Base-by-base conservation (phyloP, 2,888 invertebrate species). In the Ptycholaimellus sp. region DNA sequence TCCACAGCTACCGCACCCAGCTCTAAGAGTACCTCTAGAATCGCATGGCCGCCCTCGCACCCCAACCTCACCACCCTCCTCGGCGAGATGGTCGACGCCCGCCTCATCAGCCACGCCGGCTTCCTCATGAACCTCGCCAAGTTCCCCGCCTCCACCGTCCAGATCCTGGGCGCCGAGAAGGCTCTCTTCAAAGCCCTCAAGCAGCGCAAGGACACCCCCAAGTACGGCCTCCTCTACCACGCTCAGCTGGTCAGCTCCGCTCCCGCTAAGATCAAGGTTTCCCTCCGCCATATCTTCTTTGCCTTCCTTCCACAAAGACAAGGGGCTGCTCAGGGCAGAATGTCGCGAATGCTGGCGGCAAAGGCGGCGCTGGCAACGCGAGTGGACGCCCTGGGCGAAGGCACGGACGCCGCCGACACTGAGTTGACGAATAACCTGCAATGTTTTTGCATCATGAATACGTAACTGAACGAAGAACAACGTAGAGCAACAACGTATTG, bases 181-280 rank as follows among this genome's bases (percentile, higher is more conserved):
- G 93, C 93, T 0, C 63, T 96, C 11, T 96, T 96, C 64, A 68
- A 93, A 46, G 93, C 96, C 0, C 65, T 96, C 16, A 96, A 96
- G 62, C 81, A 87, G 0, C 85, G 85, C 56, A 80, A 83, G 55
- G 85, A 93, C 56, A 96, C 96, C 0, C 96, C 96, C 0, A 96
- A 96, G 56, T 99, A 96, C 59, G 96, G 96, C 65, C 66, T 99
- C 30, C 83, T 99, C 44, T 99, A 90, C 59, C 93, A 99, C 58
- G 76, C 93, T 0, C 77, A 79, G 52, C 61, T 96, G 16, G 76
- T 96, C 6, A 82, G 85, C 0, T 81, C 83, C 57, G 71, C 78
- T 1, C 78, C 76, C 54, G 70, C 74, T 0, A 81, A 78, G 59
- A 74, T 82, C 49, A 96, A 96, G 60, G 93, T n/a, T n/a, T n/a